A percentile compares a stretch with the other conserved stretches of the same genome.
phyloP scores from a whole-genome alignment of 2,797 vertebrate species.

The Sphaeramia orbicularis region DNA sequence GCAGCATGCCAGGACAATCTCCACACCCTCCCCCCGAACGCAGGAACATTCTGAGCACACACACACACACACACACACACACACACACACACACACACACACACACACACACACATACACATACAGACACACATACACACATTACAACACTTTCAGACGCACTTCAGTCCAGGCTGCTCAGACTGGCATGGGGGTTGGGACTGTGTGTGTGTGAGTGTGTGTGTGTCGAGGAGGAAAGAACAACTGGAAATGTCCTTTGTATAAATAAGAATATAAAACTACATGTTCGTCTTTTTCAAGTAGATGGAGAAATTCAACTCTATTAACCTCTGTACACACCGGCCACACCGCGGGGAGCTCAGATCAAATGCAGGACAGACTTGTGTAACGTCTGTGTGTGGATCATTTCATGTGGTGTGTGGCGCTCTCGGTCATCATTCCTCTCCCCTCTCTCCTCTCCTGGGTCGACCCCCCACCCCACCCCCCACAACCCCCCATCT shows the following conservation, averaged over 20 bases:
- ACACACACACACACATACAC: conserved; percentile 36
- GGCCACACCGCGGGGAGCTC: conserved; percentile 16
- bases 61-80: conserved; percentile 34
- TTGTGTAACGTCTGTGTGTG: background rate
- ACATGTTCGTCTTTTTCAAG: background rate
- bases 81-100: conserved; percentile 23
- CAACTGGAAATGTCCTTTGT: conserved; percentile 30
- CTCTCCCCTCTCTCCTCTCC: conserved; percentile 28
- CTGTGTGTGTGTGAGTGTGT: conserved; percentile 20
- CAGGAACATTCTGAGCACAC: conserved; percentile 66
- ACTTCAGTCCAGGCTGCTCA: conserved; percentile 27
- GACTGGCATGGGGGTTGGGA: conserved; percentile 57
- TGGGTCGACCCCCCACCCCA: conserved; percentile 27
- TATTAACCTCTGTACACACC: conserved; percentile 19
- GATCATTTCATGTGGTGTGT: conserved; percentile 28
- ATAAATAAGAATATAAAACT: conserved; percentile 8
- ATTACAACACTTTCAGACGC: background rate
- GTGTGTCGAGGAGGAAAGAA: conserved; percentile 22
- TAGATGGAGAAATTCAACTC: conserved; percentile 17
- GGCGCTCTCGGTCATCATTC: conserved; percentile 15
- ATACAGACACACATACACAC: conserved; percentile 24
- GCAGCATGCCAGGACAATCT: conserved; percentile 80
- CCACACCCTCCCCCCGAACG: conserved; percentile 45
- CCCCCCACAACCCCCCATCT: too few relatives aligned
- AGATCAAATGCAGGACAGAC: background rate